phyloP scores from a whole-genome alignment of 1,140 invertebrate genomes.

The Drosophila sp. region DNA sequence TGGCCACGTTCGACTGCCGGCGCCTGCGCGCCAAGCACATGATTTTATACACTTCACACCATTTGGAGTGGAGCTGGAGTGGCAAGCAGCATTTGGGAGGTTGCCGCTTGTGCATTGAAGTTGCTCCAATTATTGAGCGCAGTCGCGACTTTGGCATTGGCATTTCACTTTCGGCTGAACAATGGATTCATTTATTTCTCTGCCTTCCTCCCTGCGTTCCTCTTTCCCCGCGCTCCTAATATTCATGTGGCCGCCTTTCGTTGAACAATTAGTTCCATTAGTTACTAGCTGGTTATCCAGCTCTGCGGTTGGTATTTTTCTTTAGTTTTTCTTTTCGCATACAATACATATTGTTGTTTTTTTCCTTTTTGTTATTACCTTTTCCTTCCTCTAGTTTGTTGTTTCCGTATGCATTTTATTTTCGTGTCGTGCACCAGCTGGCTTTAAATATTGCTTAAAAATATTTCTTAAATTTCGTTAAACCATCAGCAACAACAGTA shows the following conservation, averaged over 20 bases:
- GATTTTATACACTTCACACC: constrained; percentile 70
- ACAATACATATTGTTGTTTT: constrained; percentile 11
- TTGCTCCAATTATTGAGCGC: constrained; percentile 71
- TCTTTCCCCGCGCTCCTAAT: not conserved
- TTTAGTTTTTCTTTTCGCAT: constrained; percentile 19
- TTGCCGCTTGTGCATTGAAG: constrained; percentile 21
- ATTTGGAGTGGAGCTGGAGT: constrained; percentile 27
- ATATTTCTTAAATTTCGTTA: constrained; percentile 63
- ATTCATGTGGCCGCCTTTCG: constrained; percentile 70
- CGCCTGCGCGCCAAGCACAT: constrained; percentile 74
- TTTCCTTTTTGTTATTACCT: constrained; percentile 39
- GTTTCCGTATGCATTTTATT: constrained; percentile 69
- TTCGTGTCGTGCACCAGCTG: constrained; percentile 56
- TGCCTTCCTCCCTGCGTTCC: no score
- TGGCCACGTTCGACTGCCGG: constrained; percentile 61
- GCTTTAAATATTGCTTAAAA: constrained; percentile 59
- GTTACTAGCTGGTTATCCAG: constrained; percentile 61
- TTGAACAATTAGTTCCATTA: constrained; percentile 79
- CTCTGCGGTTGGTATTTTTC: constrained; percentile 51
- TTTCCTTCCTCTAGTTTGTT: constrained; percentile 49
- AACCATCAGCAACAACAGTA: constrained; percentile 28
- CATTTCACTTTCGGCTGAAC: constrained; percentile 73
- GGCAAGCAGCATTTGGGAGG: no score
- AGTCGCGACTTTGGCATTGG: constrained; percentile 67
- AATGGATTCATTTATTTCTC: constrained; percentile 52